These are phyloP conservation scores for Laticauda laticaudata DNA, from an alignment of 2,113 vertebrate genomes.

Conservation along the genomic window DNA sequence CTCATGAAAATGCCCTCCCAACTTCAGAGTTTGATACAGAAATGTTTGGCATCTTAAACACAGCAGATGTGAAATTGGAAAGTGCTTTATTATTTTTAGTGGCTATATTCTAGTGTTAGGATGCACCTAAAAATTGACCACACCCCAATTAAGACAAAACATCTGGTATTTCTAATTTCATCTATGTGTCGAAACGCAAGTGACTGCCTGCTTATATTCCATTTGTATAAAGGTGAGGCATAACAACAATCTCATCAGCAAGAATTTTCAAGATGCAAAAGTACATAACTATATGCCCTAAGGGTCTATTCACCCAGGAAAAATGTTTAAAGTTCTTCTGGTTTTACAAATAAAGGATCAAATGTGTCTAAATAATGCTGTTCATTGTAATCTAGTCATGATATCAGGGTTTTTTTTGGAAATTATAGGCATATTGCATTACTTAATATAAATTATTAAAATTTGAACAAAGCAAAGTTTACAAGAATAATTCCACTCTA, in stretches of 20 bases:
- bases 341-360: neutral
- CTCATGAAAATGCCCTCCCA: neutral
- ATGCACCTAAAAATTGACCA: neutral
- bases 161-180: neutral
- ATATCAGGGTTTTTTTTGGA: neutral
- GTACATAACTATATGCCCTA: neutral
- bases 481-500: neutral
- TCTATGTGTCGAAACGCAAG: neutral
- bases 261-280: neutral
- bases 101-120: neutral
- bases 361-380: neutral
- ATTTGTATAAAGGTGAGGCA: neutral
- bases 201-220: neutral
- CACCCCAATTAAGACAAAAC: neutral
- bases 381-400: neutral
- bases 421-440: neutral
- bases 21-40: neutral
- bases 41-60: neutral
- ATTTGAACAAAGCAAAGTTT: slow-evolving; percentile 15
- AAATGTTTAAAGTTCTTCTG: neutral
- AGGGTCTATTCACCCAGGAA: neutral
- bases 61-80: neutral
- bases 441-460: neutral
- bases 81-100: neutral
- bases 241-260: neutral